A percentile compares a stretch with the other conserved stretches of the same genome.
phyloP scores from a whole-genome alignment of 2,113 vertebrate species.

The Enhydra lutris region DNA sequence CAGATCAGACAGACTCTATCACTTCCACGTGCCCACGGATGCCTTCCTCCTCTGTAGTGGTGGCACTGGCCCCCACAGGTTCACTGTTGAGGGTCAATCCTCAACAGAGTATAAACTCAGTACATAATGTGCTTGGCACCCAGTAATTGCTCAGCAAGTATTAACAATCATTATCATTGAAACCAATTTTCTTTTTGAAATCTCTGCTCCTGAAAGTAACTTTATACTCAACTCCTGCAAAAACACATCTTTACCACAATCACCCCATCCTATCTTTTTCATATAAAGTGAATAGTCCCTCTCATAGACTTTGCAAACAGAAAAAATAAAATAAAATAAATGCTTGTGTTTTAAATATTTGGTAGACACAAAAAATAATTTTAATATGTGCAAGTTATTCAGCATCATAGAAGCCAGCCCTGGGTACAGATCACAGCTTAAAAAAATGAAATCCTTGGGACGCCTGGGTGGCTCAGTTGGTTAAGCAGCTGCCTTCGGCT shows the following conservation, averaged over 20 bases:
- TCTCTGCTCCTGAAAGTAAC: not conserved
- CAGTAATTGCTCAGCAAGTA: not conserved
- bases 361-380: not conserved
- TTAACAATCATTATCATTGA: not conserved
- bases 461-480: too few species aligned
- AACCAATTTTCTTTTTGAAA: not conserved
- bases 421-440: not conserved
- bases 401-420: not conserved
- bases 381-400: not conserved
- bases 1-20: not conserved
- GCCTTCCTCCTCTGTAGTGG: not conserved
- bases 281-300: not conserved
- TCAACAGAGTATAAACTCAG: not conserved
- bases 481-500: too few species aligned
- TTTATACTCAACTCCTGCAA: not conserved
- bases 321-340: not conserved
- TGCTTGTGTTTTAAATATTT: not conserved
- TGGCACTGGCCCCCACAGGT: rapidly evolving
- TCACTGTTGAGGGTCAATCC: too few species aligned
- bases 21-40: not conserved
- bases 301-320: not conserved
- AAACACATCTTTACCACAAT: not conserved
- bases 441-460: not conserved
- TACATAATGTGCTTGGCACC: not conserved
- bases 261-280: not conserved